phyloP scores from a whole-genome alignment of 2,797 vertebrate species.

The Aplochiton taeniatus region DNA sequence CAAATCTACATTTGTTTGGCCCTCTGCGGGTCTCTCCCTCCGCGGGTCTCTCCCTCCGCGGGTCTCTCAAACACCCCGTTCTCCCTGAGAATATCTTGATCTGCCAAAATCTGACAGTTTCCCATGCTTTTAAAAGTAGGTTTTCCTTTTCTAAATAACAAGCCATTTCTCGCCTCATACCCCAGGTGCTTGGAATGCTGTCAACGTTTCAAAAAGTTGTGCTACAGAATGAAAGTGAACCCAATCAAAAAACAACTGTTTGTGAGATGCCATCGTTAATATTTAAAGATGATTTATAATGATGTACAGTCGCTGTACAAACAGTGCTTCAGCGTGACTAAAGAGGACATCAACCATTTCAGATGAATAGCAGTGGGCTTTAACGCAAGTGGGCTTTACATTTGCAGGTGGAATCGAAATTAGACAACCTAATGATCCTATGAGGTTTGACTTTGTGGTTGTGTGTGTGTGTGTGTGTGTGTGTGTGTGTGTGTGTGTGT shows the following conservation, averaged over 20 bases:
- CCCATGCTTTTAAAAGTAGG: conserved; percentile 67
- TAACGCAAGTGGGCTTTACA: conserved; percentile 68
- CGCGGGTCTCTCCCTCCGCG: too few relatives aligned
- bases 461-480: conserved; percentile 22
- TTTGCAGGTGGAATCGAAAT: conserved; percentile 75
- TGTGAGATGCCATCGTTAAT: conserved; percentile 67
- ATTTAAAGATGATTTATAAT: conserved; percentile 75
- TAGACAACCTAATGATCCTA: conserved; percentile 74
- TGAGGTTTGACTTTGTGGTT: conserved; percentile 15
- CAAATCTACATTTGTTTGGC: conserved; percentile 55
- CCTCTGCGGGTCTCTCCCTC: conserved; percentile 62
- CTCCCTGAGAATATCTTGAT: conserved; percentile 65
- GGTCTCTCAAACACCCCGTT: conserved; percentile 60
- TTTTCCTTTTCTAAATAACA: conserved; percentile 71
- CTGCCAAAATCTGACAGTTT: conserved; percentile 72
- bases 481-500: conserved; percentile 55
- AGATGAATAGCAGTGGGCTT: conserved; percentile 57
- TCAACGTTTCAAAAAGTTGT: conserved; percentile 69
- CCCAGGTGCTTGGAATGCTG: conserved; percentile 71
- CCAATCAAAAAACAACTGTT: conserved; percentile 52
- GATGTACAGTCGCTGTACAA: conserved; percentile 58
- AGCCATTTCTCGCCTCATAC: conserved; percentile 74
- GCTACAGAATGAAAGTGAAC: conserved; percentile 66
- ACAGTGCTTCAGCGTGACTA: conserved; percentile 52
- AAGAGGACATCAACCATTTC: conserved; percentile 60